Base-by-base conservation (phyloP, 2,888 invertebrate species). In the Charanyca ferruginea region DNA sequence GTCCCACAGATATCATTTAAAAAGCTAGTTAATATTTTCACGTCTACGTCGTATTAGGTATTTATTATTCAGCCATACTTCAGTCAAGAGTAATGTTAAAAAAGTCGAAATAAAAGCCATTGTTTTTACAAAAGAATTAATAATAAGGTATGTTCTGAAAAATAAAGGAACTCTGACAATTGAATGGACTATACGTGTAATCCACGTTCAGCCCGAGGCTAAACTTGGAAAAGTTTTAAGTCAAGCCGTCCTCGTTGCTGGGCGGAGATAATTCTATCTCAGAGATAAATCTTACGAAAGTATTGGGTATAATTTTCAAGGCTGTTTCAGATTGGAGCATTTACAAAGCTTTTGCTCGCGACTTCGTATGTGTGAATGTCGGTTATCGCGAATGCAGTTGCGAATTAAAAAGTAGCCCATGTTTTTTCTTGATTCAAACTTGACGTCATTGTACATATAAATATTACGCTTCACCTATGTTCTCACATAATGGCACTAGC, bases 101-200 rank as follows among this genome's bases (percentile, higher is more conserved):
- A 22, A 44, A n/a, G 23, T 35, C n/a, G 2, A 6, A 18, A 23
- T 23, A 23, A 18, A 18, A 38, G 28, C 8, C 6, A 1, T 3
- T 18, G 11, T 23, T 2, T 3, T 6, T 5, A n/a, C 47, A 28
- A 38, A 47, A 1, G 0, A 20, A 45, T 9, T 62, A 22, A 20
- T 25, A n/a, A 35, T 11, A n/a, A 13, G 23, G 4, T 20, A 47
- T 18, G 18, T 18, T 7, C 22, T 38, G 11, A 16, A 54, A 32
- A 42, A 25, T 42, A 13, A 3, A 8, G 32, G 20, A 22, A 44
- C 35, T 44, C 53, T 13, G 16, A 25, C 61, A 45, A 35, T 38
- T 38, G 66, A 73, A 72, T 72, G 67, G 61, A 67, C 23, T 41
- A 16, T 45, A 67, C 73, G 32, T 53, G 73, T 72, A 61, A 67